These are phyloP conservation scores for Arrhopalites spinosus DNA, from an alignment of 2,888 invertebrate genomes.

Conservation along the genomic window DNA sequence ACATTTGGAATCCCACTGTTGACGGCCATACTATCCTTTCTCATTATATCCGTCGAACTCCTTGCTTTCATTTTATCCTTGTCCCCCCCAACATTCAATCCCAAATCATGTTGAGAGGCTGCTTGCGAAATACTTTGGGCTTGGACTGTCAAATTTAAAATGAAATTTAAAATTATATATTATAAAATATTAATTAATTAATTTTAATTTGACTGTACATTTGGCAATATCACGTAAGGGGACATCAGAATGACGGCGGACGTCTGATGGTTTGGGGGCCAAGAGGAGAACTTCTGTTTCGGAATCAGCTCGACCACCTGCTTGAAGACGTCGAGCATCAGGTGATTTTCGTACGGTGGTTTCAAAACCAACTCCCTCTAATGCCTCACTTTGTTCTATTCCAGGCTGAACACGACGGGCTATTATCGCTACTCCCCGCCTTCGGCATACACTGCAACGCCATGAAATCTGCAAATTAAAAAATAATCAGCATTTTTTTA, in stretches of 20 bases:
- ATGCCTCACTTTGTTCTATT: constrained; percentile 52
- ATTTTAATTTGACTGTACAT: too few species aligned
- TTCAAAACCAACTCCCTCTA: constrained; percentile 54
- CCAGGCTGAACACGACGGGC: constrained; percentile 55
- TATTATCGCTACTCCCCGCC: constrained; percentile 57
- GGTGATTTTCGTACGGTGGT: constrained; percentile 53
- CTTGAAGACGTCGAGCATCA: constrained; percentile 43
- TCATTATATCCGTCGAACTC: constrained; percentile 45
- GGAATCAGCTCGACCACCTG: constrained; percentile 53
- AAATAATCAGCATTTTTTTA: too few species aligned
- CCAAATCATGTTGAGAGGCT: constrained; percentile 51
- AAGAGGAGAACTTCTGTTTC: constrained; percentile 55
- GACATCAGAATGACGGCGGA: constrained; percentile 55
- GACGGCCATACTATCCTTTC: constrained; percentile 33
- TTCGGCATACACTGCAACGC: constrained; percentile 86
- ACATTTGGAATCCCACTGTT: constrained; percentile 21
- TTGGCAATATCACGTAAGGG: constrained; percentile 55
- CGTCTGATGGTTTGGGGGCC: constrained; percentile 54
- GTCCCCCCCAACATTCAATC: constrained; percentile 43
- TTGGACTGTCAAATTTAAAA: too few species aligned
- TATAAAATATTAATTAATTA: too few species aligned
- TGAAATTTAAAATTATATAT: too few species aligned
- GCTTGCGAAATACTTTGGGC: constrained; percentile 46
- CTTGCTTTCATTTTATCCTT: constrained; percentile 38
- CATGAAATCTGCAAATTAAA: constrained; percentile 70